Evolutionary conservation across 2,797 vertebrate species (phyloP).

Genomic region (Typhlichthys eigenmanni): DNA sequence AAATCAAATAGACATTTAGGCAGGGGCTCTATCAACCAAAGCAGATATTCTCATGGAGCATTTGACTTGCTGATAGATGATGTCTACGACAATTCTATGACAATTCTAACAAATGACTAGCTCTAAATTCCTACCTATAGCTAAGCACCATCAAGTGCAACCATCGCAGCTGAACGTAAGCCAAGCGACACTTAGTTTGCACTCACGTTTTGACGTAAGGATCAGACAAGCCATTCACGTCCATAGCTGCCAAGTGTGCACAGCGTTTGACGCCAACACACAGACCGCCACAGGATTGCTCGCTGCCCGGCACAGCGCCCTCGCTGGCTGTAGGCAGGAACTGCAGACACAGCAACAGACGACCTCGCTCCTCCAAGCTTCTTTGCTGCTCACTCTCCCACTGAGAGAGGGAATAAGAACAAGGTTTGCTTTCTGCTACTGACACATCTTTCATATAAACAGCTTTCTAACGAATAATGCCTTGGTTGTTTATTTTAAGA

Average conservation of each 20-base stretch:
- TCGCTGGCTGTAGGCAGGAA: slow-evolving; percentile 71
- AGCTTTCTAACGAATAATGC: background rate
- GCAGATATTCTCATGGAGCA: too few species aligned
- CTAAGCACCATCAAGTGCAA: too few species aligned
- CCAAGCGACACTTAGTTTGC: background rate
- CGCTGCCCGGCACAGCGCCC: slow-evolving; percentile 68
- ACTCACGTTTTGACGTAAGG: slow-evolving; percentile 92
- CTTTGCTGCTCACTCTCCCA: slow-evolving; percentile 85
- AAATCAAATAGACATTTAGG: too few species aligned
- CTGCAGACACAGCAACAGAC: slow-evolving; percentile 85
- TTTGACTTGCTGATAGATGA: too few species aligned
- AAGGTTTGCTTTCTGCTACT: background rate
- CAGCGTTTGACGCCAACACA: slow-evolving; percentile 87
- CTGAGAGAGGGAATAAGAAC: slow-evolving; percentile 52
- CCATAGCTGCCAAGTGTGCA: slow-evolving; percentile 90
- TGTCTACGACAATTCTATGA: too few species aligned
- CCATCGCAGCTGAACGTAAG: too few species aligned
- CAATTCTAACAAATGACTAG: too few species aligned
- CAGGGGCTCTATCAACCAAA: too few species aligned
- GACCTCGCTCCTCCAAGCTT: slow-evolving; percentile 86
- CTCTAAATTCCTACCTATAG: too few species aligned
- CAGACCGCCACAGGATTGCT: slow-evolving; percentile 77
- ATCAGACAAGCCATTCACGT: slow-evolving; percentile 90
- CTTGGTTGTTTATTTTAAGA: too few species aligned
- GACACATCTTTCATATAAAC: too few species aligned